A percentile compares a stretch with the other conserved stretches of the same genome.
phyloP scores from a whole-genome alignment of 2,888 invertebrate species.

The Cheiracanthium punctorium region DNA sequence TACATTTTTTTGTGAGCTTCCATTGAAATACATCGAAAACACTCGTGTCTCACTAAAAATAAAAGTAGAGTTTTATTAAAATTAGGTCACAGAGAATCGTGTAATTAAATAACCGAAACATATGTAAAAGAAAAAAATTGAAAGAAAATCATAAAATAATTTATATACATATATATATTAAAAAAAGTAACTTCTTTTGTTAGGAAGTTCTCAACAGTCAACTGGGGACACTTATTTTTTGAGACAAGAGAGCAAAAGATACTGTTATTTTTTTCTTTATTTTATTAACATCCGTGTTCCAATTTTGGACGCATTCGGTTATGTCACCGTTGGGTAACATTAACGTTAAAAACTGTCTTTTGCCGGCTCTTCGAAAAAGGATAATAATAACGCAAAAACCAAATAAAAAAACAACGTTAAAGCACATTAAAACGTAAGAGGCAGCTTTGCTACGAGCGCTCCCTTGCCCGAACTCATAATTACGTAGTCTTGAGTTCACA shows the following conservation, averaged over 20 bases:
- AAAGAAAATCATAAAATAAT: too few relatives aligned
- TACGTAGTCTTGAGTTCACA: not conserved
- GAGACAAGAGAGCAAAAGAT: not conserved
- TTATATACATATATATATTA: too few relatives aligned
- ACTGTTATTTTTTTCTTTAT: constrained; percentile 25
- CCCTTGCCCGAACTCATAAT: constrained; percentile 16
- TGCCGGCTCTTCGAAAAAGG: constrained; percentile 1
- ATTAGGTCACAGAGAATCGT: too few relatives aligned
- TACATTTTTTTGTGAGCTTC: too few relatives aligned
- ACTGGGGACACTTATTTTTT: constrained; percentile 47
- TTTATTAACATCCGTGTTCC: constrained; percentile 53
- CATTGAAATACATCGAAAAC: too few relatives aligned
- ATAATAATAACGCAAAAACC: constrained; percentile 4
- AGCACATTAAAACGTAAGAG: not conserved
- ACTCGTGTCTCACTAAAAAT: too few relatives aligned
- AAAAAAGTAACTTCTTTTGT: constrained; percentile 13
- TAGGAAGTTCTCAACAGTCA: constrained; percentile 38
- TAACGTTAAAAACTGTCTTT: constrained; percentile 30
- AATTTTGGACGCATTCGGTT: constrained; percentile 47
- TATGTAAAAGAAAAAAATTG: too few relatives aligned
- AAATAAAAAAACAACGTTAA: constrained; percentile 2
- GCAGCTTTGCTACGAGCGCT: not conserved
- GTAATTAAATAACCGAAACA: too few relatives aligned
- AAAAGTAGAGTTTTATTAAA: too few relatives aligned
- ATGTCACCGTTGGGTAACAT: constrained; percentile 62